Base-by-base conservation (phyloP, 1,140 invertebrate genomes). In the Lepidurus arcticus region DNA sequence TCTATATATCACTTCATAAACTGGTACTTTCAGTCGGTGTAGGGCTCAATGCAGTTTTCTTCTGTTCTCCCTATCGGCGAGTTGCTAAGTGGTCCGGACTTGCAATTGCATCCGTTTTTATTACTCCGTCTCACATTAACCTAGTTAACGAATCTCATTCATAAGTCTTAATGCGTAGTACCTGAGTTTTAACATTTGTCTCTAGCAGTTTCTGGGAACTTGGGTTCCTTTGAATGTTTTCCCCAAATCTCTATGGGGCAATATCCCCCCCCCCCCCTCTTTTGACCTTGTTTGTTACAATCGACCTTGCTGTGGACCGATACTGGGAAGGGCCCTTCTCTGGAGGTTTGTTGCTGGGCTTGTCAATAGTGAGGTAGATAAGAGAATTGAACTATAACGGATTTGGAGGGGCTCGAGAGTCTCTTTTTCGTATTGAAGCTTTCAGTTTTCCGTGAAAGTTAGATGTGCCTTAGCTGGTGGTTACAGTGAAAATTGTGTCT, bases 251-350 rank as follows among this genome's bases (percentile, higher is more conserved):
- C 53, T 16, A 65, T 65, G 16, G 53, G 53, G 53, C 53, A 65
- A 65, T 65, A n/a, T 21, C 13, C 53, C 47, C 47, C 53, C 21
- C n/a, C 13, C 47, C 21, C 53, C 21, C 53, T 65, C 53, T 21
- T 21, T 65, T 65, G 53, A 65, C 53, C 53, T 65, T 65, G 53
- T 65, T 65, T 65, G 53, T 65, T 65, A 65, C 53, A 65, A 7
- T 65, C 53, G 53, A 65, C 53, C 53, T 65, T 65, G 16, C 6
- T 21, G 16, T 9, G 8, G 53, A 7, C 53, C 13, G 53, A 13
- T 16, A 65, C 9, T 13, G 16, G 53, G 5, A 21, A 13, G n/a
- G 13, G 21, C 13, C 9, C 3, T 65, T 65, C 53, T 21, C 13
- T n/a, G 16, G 9, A 16, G 16, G 16, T 13, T 21, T 65, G 53